Percentiles rank a stretch among this genome's conserved stretches.
phyloP scores from a whole-genome alignment of 2,888 invertebrate species.

The Phrixothrix hirtus region DNA sequence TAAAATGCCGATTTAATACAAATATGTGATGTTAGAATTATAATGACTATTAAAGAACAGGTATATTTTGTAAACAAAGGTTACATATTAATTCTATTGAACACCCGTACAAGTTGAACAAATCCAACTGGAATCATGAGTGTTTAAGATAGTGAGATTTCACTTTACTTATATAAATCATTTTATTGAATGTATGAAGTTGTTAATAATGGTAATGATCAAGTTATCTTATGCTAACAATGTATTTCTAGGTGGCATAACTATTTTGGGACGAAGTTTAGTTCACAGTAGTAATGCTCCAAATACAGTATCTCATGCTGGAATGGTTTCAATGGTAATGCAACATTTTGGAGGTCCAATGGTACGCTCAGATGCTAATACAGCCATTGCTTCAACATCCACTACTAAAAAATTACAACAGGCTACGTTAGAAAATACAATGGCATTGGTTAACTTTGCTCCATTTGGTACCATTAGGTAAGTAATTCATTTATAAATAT shows the following conservation, averaged over 20 bases:
- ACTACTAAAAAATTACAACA: constrained; percentile 51
- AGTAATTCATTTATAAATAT: constrained; percentile 7
- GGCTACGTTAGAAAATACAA: constrained; percentile 66
- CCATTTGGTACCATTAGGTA: constrained; percentile 71
- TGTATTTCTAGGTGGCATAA: constrained; percentile 61
- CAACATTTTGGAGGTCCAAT: constrained; percentile 63
- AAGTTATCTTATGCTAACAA: neutral
- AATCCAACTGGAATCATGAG: neutral
- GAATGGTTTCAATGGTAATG: constrained; percentile 62
- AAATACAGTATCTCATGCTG: constrained; percentile 62
- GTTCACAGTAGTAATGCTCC: constrained; percentile 74
- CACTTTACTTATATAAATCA: neutral
- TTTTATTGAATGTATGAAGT: too few relatives aligned
- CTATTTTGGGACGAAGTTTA: constrained; percentile 77
- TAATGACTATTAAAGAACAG: too few relatives aligned
- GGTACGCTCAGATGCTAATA: constrained; percentile 51
- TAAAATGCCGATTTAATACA: too few relatives aligned
- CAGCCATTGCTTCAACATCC: constrained; percentile 45
- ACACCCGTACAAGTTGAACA: too few relatives aligned
- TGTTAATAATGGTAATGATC: too few relatives aligned
- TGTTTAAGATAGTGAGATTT: neutral
- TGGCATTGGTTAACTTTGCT: constrained; percentile 86
- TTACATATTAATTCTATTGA: too few relatives aligned
- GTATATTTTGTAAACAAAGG: too few relatives aligned
- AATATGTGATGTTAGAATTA: too few relatives aligned